Conservation (phyloP, 2,113 vertebrate species). For the Notarius quadriscutis region DNA sequence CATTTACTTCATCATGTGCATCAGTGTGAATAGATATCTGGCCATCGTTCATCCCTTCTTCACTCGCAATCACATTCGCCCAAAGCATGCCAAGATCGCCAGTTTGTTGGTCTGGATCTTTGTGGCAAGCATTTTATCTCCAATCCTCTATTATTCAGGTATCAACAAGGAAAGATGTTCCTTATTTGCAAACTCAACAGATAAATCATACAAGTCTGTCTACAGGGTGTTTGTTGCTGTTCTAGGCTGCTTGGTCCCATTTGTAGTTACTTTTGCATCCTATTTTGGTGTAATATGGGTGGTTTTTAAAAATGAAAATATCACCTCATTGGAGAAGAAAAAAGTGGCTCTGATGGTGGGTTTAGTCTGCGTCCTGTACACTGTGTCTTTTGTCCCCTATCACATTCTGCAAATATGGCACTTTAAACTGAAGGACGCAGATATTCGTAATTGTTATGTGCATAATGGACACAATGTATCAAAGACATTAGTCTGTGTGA, state of each 20-base stretch:
- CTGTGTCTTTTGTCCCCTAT: conserved; percentile 80
- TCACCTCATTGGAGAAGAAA: conserved; percentile 67
- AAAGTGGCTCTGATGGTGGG: conserved; percentile 71
- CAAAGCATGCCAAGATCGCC: conserved; percentile 65
- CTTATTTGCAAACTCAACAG: neutral
- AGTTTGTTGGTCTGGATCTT: conserved; percentile 68
- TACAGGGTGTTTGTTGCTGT: conserved; percentile 69
- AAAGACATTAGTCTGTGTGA: conserved; percentile 74
- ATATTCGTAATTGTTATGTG: rapidly evolving
- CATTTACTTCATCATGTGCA: conserved; percentile 78
- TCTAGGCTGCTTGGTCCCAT: conserved; percentile 75
- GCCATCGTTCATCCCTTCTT: conserved; percentile 76
- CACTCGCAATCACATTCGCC: conserved; percentile 59
- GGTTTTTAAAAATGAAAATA: conserved; percentile 66
- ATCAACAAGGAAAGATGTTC: rapidly evolving
- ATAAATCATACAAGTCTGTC: neutral
- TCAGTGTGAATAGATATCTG: conserved; percentile 80
- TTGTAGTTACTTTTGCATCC: conserved; percentile 72
- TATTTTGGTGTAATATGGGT: conserved; percentile 68
- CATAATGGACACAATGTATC: conserved; percentile 69
- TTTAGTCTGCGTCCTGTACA: conserved; percentile 69
- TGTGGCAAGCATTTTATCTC: conserved; percentile 67
- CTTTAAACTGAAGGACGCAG: neutral
- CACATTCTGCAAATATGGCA: conserved; percentile 67
- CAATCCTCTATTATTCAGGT: conserved; percentile 67